Base-by-base conservation (phyloP, 2,888 invertebrate species). In the Smittia sp. region DNA sequence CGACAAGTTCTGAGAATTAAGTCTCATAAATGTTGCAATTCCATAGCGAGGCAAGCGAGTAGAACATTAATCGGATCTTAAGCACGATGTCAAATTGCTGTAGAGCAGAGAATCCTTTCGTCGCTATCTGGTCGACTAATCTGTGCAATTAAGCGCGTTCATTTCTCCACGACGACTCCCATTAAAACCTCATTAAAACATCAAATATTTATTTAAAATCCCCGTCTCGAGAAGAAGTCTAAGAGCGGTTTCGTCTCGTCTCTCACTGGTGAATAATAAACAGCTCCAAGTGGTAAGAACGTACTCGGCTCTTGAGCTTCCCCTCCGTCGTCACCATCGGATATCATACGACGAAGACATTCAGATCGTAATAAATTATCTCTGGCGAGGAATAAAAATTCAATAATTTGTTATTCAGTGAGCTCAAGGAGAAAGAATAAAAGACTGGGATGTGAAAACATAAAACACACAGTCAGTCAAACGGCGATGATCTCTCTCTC, bases 401-500 rank as follows among this genome's bases (percentile, higher is more conserved):
- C 66, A 66, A 66, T 66, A 66, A 66, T 66, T 66, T 66, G 66
- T 66, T 66, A 66, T 66, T 66, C 66, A 18, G 18, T 66, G 38
- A 39, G 38, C 20, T 66, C 66, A 66, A 38, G 27, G 15, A 13
- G 58, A 58, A 58, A 18, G 58, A 58, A 46, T 18, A 18, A 58
- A 58, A 22, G 58, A 22, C 58, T 58, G 18, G 18, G 58, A 22
- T 58, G 58, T 58, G 58, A 58, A 58, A 58, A 58, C 58, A 58
- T 58, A 58, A 58, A 58, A 58, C 58, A 58, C 20, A 58, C 15
- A 46, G 46, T 46, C 46, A 15, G 58, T 18, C 22, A 22, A 58
- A n/a, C 58, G 22, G 22, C 58, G 22, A 58, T 46, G 15, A 22
- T 25, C 22, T 24, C 25, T 27, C n/a, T 63, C 13, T 22, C 9